Conservation (phyloP, 2,888 invertebrate genomes). For the Dilophus febrilis region DNA sequence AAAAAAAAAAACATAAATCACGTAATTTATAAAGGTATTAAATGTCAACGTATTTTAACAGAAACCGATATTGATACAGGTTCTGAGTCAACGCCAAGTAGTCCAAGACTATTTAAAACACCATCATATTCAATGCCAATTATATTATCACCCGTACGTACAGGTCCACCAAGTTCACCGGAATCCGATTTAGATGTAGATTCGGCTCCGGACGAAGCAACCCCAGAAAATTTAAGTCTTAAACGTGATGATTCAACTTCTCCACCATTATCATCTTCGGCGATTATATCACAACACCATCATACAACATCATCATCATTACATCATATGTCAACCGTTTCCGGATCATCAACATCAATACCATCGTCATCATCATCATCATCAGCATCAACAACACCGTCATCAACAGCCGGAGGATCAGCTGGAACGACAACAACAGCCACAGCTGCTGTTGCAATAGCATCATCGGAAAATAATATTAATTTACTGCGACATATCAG, state of each 20-base stretch:
- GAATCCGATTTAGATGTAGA: slow-evolving; percentile 31
- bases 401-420: slow-evolving; percentile 22
- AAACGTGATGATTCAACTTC: slow-evolving; percentile 41
- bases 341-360: slow-evolving; percentile 9
- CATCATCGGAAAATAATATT: slow-evolving; percentile 31
- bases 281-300: slow-evolving; percentile 18
- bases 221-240: slow-evolving; percentile 67
- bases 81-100: slow-evolving; percentile 29
- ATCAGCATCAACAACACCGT: slow-evolving; percentile 29
- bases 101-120: slow-evolving; percentile 18
- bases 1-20: background rate
- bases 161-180: slow-evolving; percentile 30
- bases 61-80: slow-evolving; percentile 31
- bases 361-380: slow-evolving; percentile 30
- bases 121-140: slow-evolving; percentile 20
- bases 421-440: slow-evolving; percentile 18
- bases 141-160: slow-evolving; percentile 27
- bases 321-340: slow-evolving; percentile 19
- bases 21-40: slow-evolving; percentile 19
- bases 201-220: slow-evolving; percentile 34
- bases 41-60: slow-evolving; percentile 27
- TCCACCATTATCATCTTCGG: slow-evolving; percentile 27
- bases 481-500: slow-evolving; percentile 3
- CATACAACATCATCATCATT: slow-evolving; percentile 1
- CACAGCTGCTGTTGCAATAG: slow-evolving; percentile 19